These are phyloP conservation scores for Squalus acanthias DNA, from an alignment of 2,797 vertebrate genomes.

Conservation along the genomic window DNA sequence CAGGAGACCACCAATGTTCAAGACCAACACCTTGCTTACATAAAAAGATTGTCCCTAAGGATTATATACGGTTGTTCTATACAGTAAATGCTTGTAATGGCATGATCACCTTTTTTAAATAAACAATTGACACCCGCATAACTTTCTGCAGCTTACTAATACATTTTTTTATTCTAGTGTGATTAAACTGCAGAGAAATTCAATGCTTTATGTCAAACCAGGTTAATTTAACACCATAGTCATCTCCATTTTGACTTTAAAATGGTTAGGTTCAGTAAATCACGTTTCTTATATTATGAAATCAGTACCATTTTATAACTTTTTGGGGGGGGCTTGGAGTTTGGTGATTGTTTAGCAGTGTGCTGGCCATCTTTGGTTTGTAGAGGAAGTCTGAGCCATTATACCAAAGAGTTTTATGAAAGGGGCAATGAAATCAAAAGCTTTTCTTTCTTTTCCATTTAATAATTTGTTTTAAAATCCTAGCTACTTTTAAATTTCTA, in stretches of 20 bases:
- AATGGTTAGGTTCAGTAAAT: conserved; percentile 57
- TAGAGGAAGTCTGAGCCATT: conserved; percentile 61
- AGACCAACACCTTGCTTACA: conserved; percentile 71
- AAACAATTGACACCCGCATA: conserved; percentile 37
- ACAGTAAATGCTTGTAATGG: conserved; percentile 36
- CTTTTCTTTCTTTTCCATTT: conserved; percentile 53
- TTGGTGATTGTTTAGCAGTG: conserved; percentile 73
- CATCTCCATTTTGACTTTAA: conserved; percentile 77
- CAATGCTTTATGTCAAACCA: conserved; percentile 45
- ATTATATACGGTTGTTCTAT: conserved; percentile 46
- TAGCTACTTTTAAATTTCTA: conserved; percentile 55
- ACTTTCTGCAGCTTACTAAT: conserved; percentile 51
- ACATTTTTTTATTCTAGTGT: conserved; percentile 48
- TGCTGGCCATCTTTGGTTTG: conserved; percentile 75
- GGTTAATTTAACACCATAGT: conserved; percentile 35
- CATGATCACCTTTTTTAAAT: conserved; percentile 30
- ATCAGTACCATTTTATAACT: conserved; percentile 50
- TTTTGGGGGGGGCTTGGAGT: conserved; percentile 58
- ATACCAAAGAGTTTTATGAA: conserved; percentile 55
- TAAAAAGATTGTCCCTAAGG: conserved; percentile 84
- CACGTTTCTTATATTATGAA: conserved; percentile 50
- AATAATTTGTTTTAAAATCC: conserved; percentile 22
- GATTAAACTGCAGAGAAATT: conserved; percentile 56
- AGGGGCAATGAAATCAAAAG: conserved; percentile 59
- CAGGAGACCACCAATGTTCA: conserved; percentile 58